Evolutionary conservation across 1,140 invertebrate genomes (phyloP).

Genomic region (Meteorus sp.): DNA sequence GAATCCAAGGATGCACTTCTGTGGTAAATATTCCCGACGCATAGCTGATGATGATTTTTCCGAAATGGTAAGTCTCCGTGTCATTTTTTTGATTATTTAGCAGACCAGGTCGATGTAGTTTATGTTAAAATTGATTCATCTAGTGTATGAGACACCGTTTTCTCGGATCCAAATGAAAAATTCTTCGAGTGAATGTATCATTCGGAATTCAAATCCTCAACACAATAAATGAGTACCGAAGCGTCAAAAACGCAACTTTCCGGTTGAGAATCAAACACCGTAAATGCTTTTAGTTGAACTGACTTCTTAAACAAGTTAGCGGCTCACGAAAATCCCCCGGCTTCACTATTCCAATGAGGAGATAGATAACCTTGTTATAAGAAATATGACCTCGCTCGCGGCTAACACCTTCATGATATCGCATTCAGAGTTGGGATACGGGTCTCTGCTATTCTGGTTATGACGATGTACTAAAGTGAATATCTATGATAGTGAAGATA

Average conservation of each 20-base stretch:
- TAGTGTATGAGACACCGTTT: too few relatives aligned
- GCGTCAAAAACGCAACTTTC: background rate
- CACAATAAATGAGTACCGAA: background rate
- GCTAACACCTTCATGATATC: conserved; percentile 44
- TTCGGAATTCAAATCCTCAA: background rate
- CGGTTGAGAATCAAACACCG: conserved; percentile 10
- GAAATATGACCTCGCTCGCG: conserved; percentile 40
- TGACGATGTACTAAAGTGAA: background rate
- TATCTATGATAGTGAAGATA: background rate
- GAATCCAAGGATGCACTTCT: conserved; percentile 32
- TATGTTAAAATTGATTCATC: background rate
- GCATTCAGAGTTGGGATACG: conserved; percentile 36
- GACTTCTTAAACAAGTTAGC: conserved; percentile 37
- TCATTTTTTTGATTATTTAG: conserved; percentile 17
- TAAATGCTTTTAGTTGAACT: conserved; percentile 44
- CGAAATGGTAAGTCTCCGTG: conserved; percentile 17
- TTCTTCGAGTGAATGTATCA: too few relatives aligned
- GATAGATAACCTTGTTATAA: conserved; percentile 50
- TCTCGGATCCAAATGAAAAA: too few relatives aligned
- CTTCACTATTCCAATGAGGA: conserved; percentile 19
- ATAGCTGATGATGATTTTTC: conserved; percentile 26
- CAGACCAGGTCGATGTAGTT: background rate
- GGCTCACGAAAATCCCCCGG: conserved; percentile 45
- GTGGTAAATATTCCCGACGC: conserved; percentile 17
- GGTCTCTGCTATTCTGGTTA: conserved; percentile 8